Percentiles rank a stretch among this genome's conserved stretches.
Conservation (phyloP, 2,888 invertebrate species). For the Harmothoe impar region DNA sequence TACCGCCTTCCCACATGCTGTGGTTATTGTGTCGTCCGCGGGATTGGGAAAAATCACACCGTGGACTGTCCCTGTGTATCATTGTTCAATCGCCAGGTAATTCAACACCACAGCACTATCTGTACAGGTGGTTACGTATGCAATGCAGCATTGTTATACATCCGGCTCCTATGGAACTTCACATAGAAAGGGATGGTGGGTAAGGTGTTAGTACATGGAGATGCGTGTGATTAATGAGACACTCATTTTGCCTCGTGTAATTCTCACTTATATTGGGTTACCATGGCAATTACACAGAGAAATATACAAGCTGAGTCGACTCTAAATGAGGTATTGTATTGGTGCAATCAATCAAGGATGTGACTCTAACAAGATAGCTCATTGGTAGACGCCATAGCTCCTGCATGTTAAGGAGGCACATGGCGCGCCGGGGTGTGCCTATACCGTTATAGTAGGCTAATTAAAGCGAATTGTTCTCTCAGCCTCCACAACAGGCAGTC, state of each 20-base stretch:
- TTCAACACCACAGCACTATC: too few relatives aligned
- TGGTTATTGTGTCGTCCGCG: not conserved
- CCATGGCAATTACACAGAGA: slow-evolving; percentile 11
- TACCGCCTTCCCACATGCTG: not conserved
- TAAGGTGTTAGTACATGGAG: too few relatives aligned
- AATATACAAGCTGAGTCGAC: not conserved
- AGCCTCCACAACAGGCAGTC: not conserved
- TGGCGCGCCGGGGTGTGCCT: not conserved
- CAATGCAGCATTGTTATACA: too few relatives aligned
- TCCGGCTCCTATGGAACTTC: too few relatives aligned
- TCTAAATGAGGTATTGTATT: slow-evolving; percentile 24
- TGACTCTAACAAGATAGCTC: not conserved
- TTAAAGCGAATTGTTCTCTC: not conserved
- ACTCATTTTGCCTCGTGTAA: not conserved
- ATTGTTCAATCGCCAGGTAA: too few relatives aligned
- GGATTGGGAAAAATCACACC: too few relatives aligned
- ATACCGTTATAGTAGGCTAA: not conserved
- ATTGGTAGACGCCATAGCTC: not conserved
- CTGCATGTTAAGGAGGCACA: not conserved
- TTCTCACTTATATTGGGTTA: slow-evolving; percentile 26
- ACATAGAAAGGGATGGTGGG: too few relatives aligned
- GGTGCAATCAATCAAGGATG: slow-evolving; percentile 9
- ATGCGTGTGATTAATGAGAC: not conserved
- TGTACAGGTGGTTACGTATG: too few relatives aligned
- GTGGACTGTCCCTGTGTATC: too few relatives aligned